Evolutionary conservation across 1,140 invertebrate genomes (phyloP).

Genomic region (Dinothrombium tinctorium): DNA sequence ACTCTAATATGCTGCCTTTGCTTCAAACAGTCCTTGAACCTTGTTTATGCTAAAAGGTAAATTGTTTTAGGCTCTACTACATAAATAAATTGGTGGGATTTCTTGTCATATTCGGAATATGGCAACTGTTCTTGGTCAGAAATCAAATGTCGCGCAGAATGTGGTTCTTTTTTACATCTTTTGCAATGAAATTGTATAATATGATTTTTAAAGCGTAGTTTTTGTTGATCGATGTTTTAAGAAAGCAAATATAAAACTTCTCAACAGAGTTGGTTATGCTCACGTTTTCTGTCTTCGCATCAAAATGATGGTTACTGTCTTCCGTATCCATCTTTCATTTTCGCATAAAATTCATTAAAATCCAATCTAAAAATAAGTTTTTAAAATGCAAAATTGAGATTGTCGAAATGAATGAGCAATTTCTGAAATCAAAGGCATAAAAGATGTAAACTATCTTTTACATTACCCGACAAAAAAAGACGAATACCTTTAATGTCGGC

Average conservation of each 20-base stretch:
- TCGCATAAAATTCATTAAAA: conserved; percentile 1
- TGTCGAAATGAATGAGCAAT: neutral
- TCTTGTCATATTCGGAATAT: conserved; percentile 3
- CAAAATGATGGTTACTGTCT: neutral
- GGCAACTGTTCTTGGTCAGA: conserved; percentile 2
- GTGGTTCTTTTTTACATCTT: conserved; percentile 3
- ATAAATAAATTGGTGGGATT: conserved; percentile 2
- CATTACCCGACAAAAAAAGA: neutral
- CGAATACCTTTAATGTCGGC: neutral
- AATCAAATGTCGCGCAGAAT: neutral
- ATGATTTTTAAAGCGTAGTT: neutral
- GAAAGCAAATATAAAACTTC: too few relatives aligned
- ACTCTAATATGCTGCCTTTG: too few relatives aligned
- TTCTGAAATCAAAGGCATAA: too few relatives aligned
- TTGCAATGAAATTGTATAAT: conserved; percentile 3
- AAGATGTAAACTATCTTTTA: neutral
- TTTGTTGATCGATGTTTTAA: neutral
- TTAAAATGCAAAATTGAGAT: neutral
- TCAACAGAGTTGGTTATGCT: neutral
- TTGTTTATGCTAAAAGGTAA: too few relatives aligned
- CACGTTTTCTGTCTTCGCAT: neutral
- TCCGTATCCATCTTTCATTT: neutral
- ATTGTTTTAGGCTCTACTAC: conserved; percentile 3
- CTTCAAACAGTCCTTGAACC: too few relatives aligned
- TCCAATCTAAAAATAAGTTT: neutral